Base-by-base conservation (phyloP, 2,113 vertebrate species). In the Hippocampus abdominalis region DNA sequence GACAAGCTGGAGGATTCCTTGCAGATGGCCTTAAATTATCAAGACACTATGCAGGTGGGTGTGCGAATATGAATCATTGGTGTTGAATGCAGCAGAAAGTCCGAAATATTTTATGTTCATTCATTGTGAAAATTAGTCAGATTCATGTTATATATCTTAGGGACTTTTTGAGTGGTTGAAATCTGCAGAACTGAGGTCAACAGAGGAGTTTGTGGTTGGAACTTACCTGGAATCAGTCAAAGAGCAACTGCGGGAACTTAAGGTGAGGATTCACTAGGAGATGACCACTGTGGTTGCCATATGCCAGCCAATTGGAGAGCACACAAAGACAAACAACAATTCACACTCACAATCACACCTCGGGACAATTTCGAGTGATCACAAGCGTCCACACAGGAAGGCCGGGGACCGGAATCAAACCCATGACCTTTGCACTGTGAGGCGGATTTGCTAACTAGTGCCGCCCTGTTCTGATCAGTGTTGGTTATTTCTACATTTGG, bases 161-260 rank as follows among this genome's bases (percentile, higher is more conserved):
- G 85, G 94, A 61, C 91, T 94, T 27, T 90, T 92, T 64, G 92
- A 92, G 75, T 95, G 95, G 94, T 73, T 96, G 68, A 92, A 93
- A 1, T 77, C 86, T 0, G 94, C 92, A 0, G 94, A 96, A 83
- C 82, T 93, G 79, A 91, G 90, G 49, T 82, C 93, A 0, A 89
- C 91, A 0, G 91, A 93, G 68, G 93, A 94, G 81, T 95, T 94
- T 56, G 81, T 91, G 27, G 89, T 94, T 0, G 93, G 92, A 0
- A 90, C 91, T 46, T 92, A 95, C 76, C 87, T 91, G 79, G 91
- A 92, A 32, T 81, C 91, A 77, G 92, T 95, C 70, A 93, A 93
- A 84, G 91, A 91, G 68, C 94, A 96, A 88, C 91, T 96, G 5
- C 90, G 87, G 0, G 92, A 94, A 75, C 88, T 95, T 13, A 95